phyloP scores from a whole-genome alignment of 2,113 vertebrate genomes.

The Eurystomus gularis region DNA sequence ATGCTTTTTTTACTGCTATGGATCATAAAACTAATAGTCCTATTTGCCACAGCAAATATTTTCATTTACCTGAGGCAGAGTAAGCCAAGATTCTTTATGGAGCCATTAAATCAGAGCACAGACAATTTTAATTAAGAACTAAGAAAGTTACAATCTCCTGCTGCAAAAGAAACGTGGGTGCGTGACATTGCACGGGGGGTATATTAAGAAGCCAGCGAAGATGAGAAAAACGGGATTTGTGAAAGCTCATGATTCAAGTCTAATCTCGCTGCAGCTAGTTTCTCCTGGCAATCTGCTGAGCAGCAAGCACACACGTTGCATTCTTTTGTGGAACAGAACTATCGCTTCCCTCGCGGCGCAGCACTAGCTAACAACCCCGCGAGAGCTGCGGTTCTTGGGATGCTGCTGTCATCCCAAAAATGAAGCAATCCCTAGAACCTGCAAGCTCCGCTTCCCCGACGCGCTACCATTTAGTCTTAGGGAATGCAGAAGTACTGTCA shows the following conservation, averaged over 20 bases:
- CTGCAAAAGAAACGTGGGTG: neutral
- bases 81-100: constrained; percentile 50
- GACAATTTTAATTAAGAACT: constrained; percentile 68
- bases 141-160: neutral
- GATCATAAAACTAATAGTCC: constrained; percentile 68
- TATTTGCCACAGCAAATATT: constrained; percentile 72
- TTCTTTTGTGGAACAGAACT: neutral
- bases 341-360: neutral
- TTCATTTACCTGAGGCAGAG: constrained; percentile 65
- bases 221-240: neutral
- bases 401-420: neutral
- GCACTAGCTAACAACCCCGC: neutral
- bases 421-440: neutral
- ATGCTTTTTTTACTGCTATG: constrained; percentile 29
- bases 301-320: neutral
- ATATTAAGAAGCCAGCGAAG: neutral
- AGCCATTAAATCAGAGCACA: constrained; percentile 38
- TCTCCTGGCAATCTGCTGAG: neutral
- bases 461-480: neutral
- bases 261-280: neutral
- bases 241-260: neutral
- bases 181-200: neutral
- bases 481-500: neutral
- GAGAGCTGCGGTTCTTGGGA: neutral
- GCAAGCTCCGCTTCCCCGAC: neutral